phyloP scores from a whole-genome alignment of 2,888 invertebrate species.

The Branchellion lobata region DNA sequence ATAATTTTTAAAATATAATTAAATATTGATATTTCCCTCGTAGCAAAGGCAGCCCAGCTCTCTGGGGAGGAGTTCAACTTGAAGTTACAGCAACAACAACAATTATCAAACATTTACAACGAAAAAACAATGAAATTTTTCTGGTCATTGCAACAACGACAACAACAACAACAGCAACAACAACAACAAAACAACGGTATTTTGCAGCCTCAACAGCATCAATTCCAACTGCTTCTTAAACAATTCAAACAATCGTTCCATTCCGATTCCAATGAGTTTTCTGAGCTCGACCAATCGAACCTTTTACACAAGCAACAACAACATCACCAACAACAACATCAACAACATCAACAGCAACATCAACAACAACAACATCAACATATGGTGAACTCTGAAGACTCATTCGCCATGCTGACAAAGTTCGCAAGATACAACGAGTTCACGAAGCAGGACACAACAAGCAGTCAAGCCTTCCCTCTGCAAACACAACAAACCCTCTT shows the following conservation, averaged over 20 bases:
- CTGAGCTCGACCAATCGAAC: too few species aligned
- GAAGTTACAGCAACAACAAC: background rate
- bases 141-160: background rate
- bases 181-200: constrained; percentile 7
- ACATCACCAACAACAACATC: background rate
- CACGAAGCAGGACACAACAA: background rate
- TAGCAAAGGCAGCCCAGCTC: too few species aligned
- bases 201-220: background rate
- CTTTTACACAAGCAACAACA: too few species aligned
- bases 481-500: background rate
- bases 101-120: background rate
- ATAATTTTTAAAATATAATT: background rate
- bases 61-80: background rate
- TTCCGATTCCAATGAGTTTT: background rate
- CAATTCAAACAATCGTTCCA: background rate
- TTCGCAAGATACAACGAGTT: background rate
- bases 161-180: too few species aligned
- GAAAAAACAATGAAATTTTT: constrained; percentile 3
- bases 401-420: background rate
- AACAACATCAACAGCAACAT: too few species aligned
- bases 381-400: background rate
- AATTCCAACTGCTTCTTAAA: background rate
- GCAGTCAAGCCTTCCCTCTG: background rate
- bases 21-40: background rate
- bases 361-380: too few species aligned